Conservation (phyloP, 2,113 vertebrate species). For the Colius striatus region DNA sequence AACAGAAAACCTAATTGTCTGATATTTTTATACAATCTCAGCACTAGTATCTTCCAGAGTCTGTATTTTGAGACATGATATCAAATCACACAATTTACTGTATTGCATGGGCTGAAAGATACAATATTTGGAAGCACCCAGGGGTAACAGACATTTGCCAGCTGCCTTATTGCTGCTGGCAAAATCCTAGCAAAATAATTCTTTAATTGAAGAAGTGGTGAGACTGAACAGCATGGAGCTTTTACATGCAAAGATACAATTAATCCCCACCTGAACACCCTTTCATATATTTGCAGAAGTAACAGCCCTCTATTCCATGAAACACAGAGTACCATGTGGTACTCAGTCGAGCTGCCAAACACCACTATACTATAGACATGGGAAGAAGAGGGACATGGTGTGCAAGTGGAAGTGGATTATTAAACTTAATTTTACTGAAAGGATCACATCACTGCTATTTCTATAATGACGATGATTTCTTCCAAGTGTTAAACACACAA, state of each 20-base stretch:
- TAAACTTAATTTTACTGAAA: conserved; percentile 58
- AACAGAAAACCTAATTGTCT: conserved; percentile 22
- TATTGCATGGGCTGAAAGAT: not conserved
- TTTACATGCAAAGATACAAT: not conserved
- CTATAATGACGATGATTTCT: conserved; percentile 36
- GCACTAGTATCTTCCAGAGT: not conserved
- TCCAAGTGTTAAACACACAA: conserved; percentile 46
- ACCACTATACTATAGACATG: not conserved
- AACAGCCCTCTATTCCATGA: not conserved
- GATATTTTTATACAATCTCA: not conserved
- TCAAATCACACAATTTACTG: not conserved
- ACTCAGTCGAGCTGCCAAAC: not conserved
- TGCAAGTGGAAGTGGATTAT: conserved; percentile 31
- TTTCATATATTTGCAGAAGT: not conserved
- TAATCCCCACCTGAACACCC: conserved; percentile 7
- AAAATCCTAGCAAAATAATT: conserved; percentile 38
- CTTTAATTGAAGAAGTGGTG: conserved; percentile 41
- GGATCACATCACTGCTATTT: not conserved
- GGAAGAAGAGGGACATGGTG: not conserved
- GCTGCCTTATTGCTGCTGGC: not conserved
- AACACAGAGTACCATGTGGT: not conserved
- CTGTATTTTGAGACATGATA: conserved; percentile 12
- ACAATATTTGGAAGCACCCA: conserved; percentile 40
- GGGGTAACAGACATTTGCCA: not conserved
- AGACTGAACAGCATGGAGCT: not conserved